A percentile compares a stretch with the other conserved stretches of the same genome.
Evolutionary conservation across 2,113 vertebrate genomes (phyloP).

Genomic region (Mormyrus lacerda): DNA sequence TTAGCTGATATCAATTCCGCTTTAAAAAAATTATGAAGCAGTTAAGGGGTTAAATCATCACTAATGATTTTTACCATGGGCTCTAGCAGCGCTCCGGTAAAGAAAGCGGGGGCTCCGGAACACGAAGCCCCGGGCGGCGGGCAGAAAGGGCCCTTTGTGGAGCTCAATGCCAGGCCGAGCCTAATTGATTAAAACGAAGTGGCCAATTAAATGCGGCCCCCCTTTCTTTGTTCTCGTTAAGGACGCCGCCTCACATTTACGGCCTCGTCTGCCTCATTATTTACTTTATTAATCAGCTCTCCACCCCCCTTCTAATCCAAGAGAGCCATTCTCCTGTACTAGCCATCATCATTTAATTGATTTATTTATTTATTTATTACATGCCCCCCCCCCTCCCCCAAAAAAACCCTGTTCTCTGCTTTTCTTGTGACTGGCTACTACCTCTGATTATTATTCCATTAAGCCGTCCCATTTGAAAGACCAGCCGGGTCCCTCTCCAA

Average conservation of each 20-base stretch:
- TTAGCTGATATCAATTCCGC: neutral
- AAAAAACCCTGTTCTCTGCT: constrained; percentile 34
- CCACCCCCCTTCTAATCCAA: constrained; percentile 48
- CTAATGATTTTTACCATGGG: neutral
- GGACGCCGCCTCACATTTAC: constrained; percentile 53
- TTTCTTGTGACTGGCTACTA: constrained; percentile 49
- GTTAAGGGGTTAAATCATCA: neutral
- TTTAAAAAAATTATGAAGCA: neutral
- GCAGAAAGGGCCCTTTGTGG: constrained; percentile 27
- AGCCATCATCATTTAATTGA: constrained; percentile 30
- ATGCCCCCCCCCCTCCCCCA: constrained; percentile 24
- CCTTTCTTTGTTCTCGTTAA: constrained; percentile 66
- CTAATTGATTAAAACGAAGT: constrained; percentile 40
- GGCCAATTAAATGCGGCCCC: constrained; percentile 53
- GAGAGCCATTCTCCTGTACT: constrained; percentile 39
- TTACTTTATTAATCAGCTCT: constrained; percentile 69
- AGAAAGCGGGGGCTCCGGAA: neutral
- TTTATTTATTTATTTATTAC: neutral
- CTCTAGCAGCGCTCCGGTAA: neutral
- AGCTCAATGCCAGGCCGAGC: constrained; percentile 24
- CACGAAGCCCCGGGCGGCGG: neutral
- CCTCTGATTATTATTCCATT: constrained; percentile 75
- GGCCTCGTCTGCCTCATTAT: constrained; percentile 59
- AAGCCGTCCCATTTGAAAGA: constrained; percentile 62
- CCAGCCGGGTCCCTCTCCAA: constrained; percentile 69